These are phyloP conservation scores for Anser brachyrhynchus DNA, from an alignment of 2,113 vertebrate species.

Conservation along the genomic window DNA sequence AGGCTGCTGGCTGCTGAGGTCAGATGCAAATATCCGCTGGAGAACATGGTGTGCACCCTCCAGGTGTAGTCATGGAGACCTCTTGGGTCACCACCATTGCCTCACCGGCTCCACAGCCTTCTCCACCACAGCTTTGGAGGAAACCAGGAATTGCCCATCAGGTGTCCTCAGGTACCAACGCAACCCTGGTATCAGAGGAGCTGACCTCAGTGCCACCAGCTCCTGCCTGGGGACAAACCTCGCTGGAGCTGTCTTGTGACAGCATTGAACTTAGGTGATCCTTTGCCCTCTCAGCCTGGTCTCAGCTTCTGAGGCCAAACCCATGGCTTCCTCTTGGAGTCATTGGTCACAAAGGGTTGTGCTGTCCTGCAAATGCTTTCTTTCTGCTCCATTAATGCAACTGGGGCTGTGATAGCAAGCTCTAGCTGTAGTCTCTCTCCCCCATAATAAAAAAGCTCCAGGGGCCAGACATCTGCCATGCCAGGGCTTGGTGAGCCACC, in stretches of 20 bases:
- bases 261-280: accelerated
- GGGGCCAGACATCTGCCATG: not conserved
- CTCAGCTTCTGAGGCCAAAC: not conserved
- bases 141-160: not conserved
- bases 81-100: not conserved
- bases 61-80: not conserved
- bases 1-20: not conserved
- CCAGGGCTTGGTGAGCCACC: not conserved
- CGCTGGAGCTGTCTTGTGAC: not conserved
- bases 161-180: accelerated
- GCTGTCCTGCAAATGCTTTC: not conserved
- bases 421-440: not conserved
- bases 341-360: accelerated
- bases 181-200: not conserved
- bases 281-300: not conserved
- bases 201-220: not conserved
- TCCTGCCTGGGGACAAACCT: not conserved
- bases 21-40: not conserved
- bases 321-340: not conserved
- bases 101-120: not conserved
- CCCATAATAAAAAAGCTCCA: not conserved
- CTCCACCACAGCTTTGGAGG: not conserved
- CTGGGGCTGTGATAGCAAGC: not conserved
- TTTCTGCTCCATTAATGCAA: not conserved
- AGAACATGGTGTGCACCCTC: accelerated